Percentiles rank a stretch among this genome's conserved stretches.
These are phyloP conservation scores for Megalonaias nervosa DNA, from an alignment of 1,140 invertebrate genomes.

Conservation along the genomic window DNA sequence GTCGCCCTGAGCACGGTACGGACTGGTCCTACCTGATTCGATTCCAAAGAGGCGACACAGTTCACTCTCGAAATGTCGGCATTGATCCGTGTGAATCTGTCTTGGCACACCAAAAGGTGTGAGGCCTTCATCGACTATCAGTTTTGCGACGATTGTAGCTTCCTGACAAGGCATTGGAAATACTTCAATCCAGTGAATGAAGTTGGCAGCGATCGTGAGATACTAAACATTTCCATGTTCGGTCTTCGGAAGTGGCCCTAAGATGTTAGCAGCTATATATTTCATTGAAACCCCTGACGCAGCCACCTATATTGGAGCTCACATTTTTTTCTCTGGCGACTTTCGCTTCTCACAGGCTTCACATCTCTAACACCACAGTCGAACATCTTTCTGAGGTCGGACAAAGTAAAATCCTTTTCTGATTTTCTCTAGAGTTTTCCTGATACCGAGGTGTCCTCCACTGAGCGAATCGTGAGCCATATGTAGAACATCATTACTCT, in stretches of 20 bases:
- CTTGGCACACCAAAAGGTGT: slow-evolving; percentile 64
- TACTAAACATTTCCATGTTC: slow-evolving; percentile 43
- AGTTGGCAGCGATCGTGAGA: slow-evolving; percentile 50
- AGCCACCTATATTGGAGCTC: slow-evolving; percentile 7
- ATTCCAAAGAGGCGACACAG: slow-evolving; percentile 32
- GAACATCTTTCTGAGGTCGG: slow-evolving; percentile 16
- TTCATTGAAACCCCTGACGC: slow-evolving; percentile 16
- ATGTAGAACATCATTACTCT: slow-evolving; percentile 5
- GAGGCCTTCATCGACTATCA: slow-evolving; percentile 59
- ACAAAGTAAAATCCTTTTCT: slow-evolving; percentile 23
- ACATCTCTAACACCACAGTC: no score
- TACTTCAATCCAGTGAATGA: slow-evolving; percentile 46
- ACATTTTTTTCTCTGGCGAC: background rate
- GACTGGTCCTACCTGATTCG: slow-evolving; percentile 27
- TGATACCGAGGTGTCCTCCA: slow-evolving; percentile 14
- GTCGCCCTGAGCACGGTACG: slow-evolving; percentile 35
- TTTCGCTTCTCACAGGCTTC: slow-evolving; percentile 12
- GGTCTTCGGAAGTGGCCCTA: no score
- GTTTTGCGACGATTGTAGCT: slow-evolving; percentile 56
- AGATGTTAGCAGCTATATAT: no score
- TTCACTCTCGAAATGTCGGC: slow-evolving; percentile 37
- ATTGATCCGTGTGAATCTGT: slow-evolving; percentile 64
- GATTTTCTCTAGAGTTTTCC: slow-evolving; percentile 15
- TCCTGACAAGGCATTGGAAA: slow-evolving; percentile 45
- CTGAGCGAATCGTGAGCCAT: slow-evolving; percentile 5